phyloP scores from a whole-genome alignment of 1,140 invertebrate species.

The Cyrtorhinus lividipennis region DNA sequence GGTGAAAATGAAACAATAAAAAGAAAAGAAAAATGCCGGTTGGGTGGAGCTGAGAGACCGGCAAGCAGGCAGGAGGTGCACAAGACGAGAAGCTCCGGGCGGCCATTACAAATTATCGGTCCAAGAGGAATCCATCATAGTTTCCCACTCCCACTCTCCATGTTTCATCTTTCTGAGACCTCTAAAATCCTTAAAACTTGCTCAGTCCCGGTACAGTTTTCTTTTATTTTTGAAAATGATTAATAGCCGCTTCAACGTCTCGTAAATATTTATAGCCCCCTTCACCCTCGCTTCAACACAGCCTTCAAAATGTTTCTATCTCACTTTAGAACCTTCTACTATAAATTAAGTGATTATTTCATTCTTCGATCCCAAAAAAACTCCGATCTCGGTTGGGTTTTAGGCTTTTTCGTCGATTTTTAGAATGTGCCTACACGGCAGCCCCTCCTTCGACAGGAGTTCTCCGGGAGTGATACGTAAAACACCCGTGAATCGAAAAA shows the following conservation, averaged over 20 bases:
- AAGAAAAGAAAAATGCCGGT: no score
- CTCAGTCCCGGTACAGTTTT: no score
- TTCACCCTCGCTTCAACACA: neutral
- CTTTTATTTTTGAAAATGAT: no score
- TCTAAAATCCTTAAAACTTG: no score
- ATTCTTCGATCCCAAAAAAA: neutral
- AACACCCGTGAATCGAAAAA: no score
- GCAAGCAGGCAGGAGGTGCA: no score
- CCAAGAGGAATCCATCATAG: neutral
- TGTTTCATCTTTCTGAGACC: no score
- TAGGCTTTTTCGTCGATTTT: no score
- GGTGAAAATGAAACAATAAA: no score
- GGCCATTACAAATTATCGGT: conserved; percentile 5
- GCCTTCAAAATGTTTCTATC: neutral
- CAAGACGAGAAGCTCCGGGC: conserved; percentile 2
- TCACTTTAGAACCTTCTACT: neutral
- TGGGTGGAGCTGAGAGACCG: neutral
- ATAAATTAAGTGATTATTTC: conserved; percentile 6
- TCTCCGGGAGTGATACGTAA: no score
- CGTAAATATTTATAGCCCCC: conserved; percentile 1
- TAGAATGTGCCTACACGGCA: no score
- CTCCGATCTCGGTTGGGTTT: neutral
- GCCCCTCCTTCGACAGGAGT: no score
- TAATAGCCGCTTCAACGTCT: neutral
- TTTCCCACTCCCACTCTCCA: neutral